phyloP scores from a whole-genome alignment of 2,888 invertebrate species.

The Drosophila anomelani region DNA sequence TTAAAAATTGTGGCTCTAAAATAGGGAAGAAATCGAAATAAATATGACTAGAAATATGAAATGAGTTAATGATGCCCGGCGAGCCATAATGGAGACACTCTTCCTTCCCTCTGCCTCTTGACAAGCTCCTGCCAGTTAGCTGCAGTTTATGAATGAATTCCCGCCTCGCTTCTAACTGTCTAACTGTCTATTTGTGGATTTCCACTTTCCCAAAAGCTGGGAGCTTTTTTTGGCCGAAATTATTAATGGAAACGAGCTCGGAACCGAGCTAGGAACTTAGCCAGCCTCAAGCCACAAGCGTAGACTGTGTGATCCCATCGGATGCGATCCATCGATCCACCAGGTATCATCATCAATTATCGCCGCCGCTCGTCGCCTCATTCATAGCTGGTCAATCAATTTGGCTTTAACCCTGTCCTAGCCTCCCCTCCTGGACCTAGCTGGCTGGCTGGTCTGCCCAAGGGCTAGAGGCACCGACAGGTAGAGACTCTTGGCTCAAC shows the following conservation, averaged over 20 bases:
- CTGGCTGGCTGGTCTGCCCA: slow-evolving; percentile 17
- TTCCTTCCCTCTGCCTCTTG: slow-evolving; percentile 19
- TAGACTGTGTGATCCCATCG: slow-evolving; percentile 61
- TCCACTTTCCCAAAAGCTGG: slow-evolving; percentile 47
- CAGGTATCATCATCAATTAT: slow-evolving; percentile 75
- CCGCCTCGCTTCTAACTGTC: slow-evolving; percentile 60
- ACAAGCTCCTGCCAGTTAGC: slow-evolving; percentile 54
- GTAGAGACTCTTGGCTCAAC: slow-evolving; percentile 57
- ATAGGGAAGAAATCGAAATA: slow-evolving; percentile 44
- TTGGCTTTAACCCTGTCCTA: slow-evolving; percentile 61
- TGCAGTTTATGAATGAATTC: slow-evolving; percentile 47
- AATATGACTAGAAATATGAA: slow-evolving; percentile 38
- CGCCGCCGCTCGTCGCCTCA: slow-evolving; percentile 64
- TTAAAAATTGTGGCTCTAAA: slow-evolving; percentile 61
- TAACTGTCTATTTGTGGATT: slow-evolving; percentile 59
- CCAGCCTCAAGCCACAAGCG: slow-evolving; percentile 53
- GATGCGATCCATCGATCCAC: slow-evolving; percentile 24
- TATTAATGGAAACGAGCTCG: slow-evolving; percentile 64
- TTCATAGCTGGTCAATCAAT: slow-evolving; percentile 76
- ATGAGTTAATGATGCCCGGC: slow-evolving; percentile 55
- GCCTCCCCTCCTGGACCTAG: slow-evolving; percentile 20
- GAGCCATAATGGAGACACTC: slow-evolving; percentile 52
- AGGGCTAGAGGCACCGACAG: slow-evolving; percentile 39
- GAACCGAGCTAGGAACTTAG: not conserved
- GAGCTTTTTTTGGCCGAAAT: slow-evolving; percentile 47